phyloP scores from a whole-genome alignment of 92 coral and sea anemone species.

The Montipora capitata region DNA sequence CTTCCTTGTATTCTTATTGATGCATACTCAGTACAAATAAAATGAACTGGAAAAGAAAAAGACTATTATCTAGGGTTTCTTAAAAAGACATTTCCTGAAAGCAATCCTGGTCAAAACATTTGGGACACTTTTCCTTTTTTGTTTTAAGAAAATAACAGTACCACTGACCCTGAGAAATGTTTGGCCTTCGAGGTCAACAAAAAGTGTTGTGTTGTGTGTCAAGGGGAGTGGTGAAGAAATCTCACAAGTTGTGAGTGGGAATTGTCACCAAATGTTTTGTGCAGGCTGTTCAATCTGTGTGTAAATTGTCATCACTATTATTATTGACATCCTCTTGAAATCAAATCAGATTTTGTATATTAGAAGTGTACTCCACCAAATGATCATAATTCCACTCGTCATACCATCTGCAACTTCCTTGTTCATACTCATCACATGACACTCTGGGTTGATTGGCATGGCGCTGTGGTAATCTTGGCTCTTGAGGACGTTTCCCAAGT shows the following conservation, averaged over 20 bases:
- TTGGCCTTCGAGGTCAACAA: no score
- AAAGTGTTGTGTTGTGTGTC: no score
- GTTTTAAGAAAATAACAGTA: no score
- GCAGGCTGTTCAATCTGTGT: no score
- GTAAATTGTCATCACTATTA: neutral
- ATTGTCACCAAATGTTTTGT: no score
- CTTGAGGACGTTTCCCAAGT: conserved; percentile 93
- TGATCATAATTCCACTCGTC: conserved; percentile 99
- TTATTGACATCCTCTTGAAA: neutral
- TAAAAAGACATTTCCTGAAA: neutral
- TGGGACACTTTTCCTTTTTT: no score
- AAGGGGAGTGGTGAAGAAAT: no score
- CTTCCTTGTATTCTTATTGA: conserved; percentile 36
- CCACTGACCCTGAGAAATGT: no score
- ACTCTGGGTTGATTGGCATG: conserved; percentile 89
- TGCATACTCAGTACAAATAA: conserved; percentile 57
- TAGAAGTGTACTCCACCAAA: conserved; percentile 82
- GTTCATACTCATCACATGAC: conserved; percentile 98
- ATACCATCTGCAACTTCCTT: conserved; percentile 99
- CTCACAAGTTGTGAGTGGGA: no score
- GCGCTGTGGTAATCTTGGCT: conserved; percentile 88
- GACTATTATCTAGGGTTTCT: neutral
- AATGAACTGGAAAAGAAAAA: neutral
- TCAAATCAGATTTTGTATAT: conserved; percentile 65
- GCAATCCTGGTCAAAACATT: no score